Percentiles rank a stretch among this genome's conserved stretches.
These are phyloP conservation scores for Bagarius yarrelli DNA, from an alignment of 2,113 vertebrate genomes.

Conservation along the genomic window DNA sequence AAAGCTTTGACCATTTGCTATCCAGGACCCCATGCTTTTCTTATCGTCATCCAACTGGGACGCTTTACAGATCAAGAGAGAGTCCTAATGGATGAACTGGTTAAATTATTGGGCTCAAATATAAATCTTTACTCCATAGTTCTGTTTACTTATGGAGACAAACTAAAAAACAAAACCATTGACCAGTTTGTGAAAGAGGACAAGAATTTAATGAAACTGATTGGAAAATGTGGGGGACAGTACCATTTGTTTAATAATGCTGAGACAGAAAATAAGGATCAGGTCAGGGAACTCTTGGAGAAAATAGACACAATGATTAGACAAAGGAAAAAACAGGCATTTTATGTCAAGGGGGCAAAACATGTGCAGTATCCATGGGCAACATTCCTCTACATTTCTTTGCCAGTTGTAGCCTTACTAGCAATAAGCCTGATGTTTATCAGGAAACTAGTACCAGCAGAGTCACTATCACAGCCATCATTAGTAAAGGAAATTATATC, in stretches of 20 bases:
- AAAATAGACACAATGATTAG: slow-evolving; percentile 15
- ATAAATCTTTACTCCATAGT: slow-evolving; percentile 35
- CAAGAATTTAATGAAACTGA: slow-evolving; percentile 21
- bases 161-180: slow-evolving; percentile 36
- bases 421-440: not conserved
- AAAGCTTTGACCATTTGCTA: slow-evolving; percentile 34
- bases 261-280: slow-evolving; percentile 17
- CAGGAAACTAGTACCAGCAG: not conserved
- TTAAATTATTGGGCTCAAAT: slow-evolving; percentile 21
- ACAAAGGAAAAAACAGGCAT: not conserved
- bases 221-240: slow-evolving; percentile 1
- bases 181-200: slow-evolving; percentile 35
- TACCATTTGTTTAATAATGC: slow-evolving; percentile 36
- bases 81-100: slow-evolving; percentile 28
- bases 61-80: slow-evolving; percentile 49
- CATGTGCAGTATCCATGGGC: not conserved
- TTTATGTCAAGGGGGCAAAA: slow-evolving; percentile 8
- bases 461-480: not conserved
- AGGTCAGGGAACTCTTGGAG: slow-evolving; percentile 32
- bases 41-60: slow-evolving; percentile 45
- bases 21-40: slow-evolving; percentile 49
- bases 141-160: slow-evolving; percentile 48
- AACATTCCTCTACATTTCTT: not conserved
- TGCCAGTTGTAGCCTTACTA: not conserved
- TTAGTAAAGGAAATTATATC: not conserved